A percentile compares a stretch with the other conserved stretches of the same genome.
Evolutionary conservation across 1,140 invertebrate species (phyloP).

Genomic region (Drosophila cardini): DNA sequence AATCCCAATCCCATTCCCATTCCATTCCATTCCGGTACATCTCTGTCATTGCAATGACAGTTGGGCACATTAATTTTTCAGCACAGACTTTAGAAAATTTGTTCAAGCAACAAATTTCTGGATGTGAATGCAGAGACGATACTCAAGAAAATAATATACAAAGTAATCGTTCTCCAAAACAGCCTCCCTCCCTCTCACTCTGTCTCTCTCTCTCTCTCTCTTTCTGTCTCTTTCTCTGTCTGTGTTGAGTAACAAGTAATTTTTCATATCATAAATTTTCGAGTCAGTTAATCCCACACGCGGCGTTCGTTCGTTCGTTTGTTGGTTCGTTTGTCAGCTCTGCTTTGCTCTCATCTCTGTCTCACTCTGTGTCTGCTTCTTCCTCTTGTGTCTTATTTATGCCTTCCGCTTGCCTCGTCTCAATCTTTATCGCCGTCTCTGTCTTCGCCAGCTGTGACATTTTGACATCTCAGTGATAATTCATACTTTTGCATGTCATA

Average conservation of each 20-base stretch:
- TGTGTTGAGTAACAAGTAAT: conserved; percentile 72
- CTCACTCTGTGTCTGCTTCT: conserved; percentile 2
- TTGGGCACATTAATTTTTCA: conserved; percentile 82
- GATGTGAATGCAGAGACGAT: conserved; percentile 32
- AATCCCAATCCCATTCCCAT: conserved; percentile 24
- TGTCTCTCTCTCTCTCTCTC: conserved; percentile 14
- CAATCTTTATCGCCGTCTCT: conserved; percentile 50
- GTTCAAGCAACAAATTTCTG: conserved; percentile 72
- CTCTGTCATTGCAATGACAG: conserved; percentile 79
- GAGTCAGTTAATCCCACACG: conserved; percentile 82
- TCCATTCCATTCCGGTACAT: conserved; percentile 52
- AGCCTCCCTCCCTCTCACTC: conserved; percentile 3
- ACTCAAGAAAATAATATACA: conserved; percentile 60
- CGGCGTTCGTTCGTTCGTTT: conserved; percentile 61
- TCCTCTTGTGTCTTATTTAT: conserved; percentile 59
- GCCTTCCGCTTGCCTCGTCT: conserved; percentile 50
- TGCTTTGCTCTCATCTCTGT: conserved; percentile 15
- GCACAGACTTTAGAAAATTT: conserved; percentile 78
- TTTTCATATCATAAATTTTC: conserved; percentile 83
- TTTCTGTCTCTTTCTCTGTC: conserved; percentile 22
- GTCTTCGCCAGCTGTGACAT: conserved; percentile 79
- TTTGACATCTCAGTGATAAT: conserved; percentile 84
- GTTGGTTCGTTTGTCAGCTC: conserved; percentile 24
- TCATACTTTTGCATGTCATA: conserved; percentile 84
- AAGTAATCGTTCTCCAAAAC: conserved; percentile 50